A percentile compares a stretch with the other conserved stretches of the same genome.
These are phyloP conservation scores for Chaetogeoica ovagalla DNA, from an alignment of 2,888 invertebrate species.

Conservation along the genomic window DNA sequence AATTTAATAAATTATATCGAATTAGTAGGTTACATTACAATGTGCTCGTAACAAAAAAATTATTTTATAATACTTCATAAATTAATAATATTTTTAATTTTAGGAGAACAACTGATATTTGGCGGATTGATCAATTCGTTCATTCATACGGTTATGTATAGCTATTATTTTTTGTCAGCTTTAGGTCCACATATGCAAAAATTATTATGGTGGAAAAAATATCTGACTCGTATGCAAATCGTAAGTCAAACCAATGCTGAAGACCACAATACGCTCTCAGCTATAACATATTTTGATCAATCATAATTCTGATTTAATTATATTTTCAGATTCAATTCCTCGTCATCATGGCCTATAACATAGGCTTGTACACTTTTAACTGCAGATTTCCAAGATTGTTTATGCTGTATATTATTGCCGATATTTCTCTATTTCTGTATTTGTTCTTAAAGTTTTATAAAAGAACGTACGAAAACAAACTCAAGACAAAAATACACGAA, in stretches of 20 bases:
- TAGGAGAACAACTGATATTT: slow-evolving; percentile 61
- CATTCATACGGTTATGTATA: slow-evolving; percentile 63
- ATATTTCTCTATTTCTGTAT: slow-evolving; percentile 65
- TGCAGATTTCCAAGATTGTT: slow-evolving; percentile 64
- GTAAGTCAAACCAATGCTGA: slow-evolving; percentile 55
- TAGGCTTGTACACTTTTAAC: slow-evolving; percentile 63
- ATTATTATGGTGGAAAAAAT: slow-evolving; percentile 64
- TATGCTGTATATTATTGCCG: slow-evolving; percentile 65
- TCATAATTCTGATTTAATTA: background rate
- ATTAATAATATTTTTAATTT: slow-evolving; percentile 23
- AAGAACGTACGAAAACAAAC: slow-evolving; percentile 61
- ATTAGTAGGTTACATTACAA: too few species aligned
- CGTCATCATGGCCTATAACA: slow-evolving; percentile 69
- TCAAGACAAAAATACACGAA: background rate
- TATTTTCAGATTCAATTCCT: slow-evolving; percentile 67
- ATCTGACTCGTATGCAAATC: slow-evolving; percentile 63
- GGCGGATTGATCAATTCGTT: slow-evolving; percentile 62
- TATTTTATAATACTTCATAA: background rate
- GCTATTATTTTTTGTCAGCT: slow-evolving; percentile 63
- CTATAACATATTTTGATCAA: too few species aligned
- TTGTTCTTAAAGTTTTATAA: slow-evolving; percentile 66
- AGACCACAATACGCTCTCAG: background rate
- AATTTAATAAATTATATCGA: too few species aligned
- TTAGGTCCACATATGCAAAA: slow-evolving; percentile 64
- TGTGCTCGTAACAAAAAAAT: too few species aligned